Conservation (phyloP, 2,113 vertebrate genomes). For the Lophochroa leadbeateri region DNA sequence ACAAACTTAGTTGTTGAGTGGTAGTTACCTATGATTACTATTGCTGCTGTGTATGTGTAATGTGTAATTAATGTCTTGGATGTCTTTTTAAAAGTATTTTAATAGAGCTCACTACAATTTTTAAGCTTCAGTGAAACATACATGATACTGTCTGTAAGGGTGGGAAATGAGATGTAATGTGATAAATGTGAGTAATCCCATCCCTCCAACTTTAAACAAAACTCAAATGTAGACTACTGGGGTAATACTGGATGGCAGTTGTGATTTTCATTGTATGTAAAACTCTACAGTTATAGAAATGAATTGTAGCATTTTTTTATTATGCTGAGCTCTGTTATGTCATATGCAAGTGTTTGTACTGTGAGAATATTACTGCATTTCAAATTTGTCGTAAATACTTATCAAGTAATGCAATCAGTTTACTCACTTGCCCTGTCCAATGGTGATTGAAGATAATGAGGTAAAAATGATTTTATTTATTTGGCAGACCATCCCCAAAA, state of each 20-base stretch:
- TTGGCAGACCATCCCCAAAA: slow-evolving; percentile 70
- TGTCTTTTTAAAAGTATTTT: background rate
- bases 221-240: background rate
- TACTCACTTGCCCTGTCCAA: slow-evolving; percentile 66
- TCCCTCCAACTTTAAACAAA: background rate
- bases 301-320: background rate
- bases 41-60: background rate
- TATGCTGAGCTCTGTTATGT: slow-evolving; percentile 20
- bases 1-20: background rate
- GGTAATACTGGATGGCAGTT: background rate
- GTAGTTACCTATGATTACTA: background rate
- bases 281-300: slow-evolving; percentile 12
- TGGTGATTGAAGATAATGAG: slow-evolving; percentile 70
- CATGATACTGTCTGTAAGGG: background rate
- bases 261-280: background rate
- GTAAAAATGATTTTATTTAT: slow-evolving; percentile 72
- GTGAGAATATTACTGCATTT: slow-evolving; percentile 58
- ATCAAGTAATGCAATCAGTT: slow-evolving; percentile 57
- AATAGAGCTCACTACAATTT: background rate
- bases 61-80: background rate
- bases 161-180: background rate
- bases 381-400: slow-evolving; percentile 50
- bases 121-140: background rate
- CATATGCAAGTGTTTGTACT: slow-evolving; percentile 39
- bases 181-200: background rate